A percentile compares a stretch with the other conserved stretches of the same genome.
These are phyloP conservation scores for Sphenopsis melanotis DNA, from an alignment of 2,797 vertebrate genomes.

Conservation along the genomic window DNA sequence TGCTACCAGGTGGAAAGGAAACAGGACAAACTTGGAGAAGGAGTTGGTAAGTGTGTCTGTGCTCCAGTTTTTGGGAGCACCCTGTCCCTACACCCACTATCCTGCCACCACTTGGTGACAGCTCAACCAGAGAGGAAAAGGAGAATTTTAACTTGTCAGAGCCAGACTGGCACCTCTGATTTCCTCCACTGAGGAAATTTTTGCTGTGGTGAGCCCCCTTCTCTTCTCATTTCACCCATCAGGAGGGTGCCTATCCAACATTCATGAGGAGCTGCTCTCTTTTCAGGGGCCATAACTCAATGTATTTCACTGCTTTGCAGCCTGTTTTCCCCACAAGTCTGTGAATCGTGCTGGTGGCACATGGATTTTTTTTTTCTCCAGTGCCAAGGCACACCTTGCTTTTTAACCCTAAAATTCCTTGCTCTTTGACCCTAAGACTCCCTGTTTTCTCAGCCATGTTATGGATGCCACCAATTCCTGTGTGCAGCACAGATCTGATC, in stretches of 20 bases:
- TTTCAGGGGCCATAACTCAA: neutral
- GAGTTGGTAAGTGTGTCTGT: rapidly evolving
- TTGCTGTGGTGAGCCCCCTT: neutral
- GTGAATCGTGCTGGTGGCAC: neutral
- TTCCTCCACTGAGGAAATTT: neutral
- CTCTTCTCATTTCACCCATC: neutral
- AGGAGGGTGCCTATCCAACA: neutral
- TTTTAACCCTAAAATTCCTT: neutral
- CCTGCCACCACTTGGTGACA: neutral
- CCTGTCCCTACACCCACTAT: neutral
- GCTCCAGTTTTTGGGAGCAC: neutral
- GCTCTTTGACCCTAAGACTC: neutral
- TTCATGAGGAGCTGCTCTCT: neutral
- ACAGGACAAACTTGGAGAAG: neutral
- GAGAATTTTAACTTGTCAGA: neutral
- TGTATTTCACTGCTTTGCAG: neutral
- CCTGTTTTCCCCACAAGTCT: neutral
- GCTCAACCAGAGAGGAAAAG: neutral
- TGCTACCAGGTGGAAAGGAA: neutral
- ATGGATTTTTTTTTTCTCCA: neutral
- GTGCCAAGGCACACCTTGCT: neutral
- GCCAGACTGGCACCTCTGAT: neutral
- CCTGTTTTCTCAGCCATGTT: neutral
- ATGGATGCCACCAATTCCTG: neutral
- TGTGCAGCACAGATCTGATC: neutral